Evolutionary conservation across 2,888 invertebrate species (phyloP), one percentile per base, ranked within the genome.

Genomic region (Clepsis dumicolana): DNA sequence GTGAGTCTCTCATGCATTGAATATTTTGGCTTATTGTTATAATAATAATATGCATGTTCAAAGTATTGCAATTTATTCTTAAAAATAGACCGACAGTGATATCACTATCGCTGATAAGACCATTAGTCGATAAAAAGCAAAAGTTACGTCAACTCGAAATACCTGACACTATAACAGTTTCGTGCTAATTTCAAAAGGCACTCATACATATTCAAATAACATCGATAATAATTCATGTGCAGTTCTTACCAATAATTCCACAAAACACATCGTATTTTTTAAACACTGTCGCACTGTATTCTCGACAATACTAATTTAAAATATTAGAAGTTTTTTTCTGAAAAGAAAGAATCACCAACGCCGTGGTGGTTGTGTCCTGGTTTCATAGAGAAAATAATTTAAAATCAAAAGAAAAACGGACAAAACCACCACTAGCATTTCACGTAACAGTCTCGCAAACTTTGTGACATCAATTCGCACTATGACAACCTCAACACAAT

Each of bases 201-300:
- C 56, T 27, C 50, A 63, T 65, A 72, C 65, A 70, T 53, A 68
- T 64, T 60, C 44, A 65, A 64, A 76, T 76, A 80, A 84, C 79
- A 82, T 81, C 80, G 79, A 86, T 80, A 86, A 84, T 78, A 85
- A 83, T 85, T 81, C 82, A 80, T 79, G 80, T 79, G 73, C 74
- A 77, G 77, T 72, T 88, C 90, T 90, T 90, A 90, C 90, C 90
- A 85, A 89, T 83, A 76, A 77, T 77, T 78, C 87, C 86, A 83
- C 77, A 80, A 82, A 80, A 82, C 66, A 79, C 78, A 82, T 80
- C 82, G 80, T 66, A 73, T 79, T 80, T 75, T 79, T 80, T 75
- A 75, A 80, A 80, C 83, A 84, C 78, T 80, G 80, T 75, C 71
- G 74, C 76, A 78, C 74, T 69, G 78, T 79, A 85, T 84, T 83